Conservation (phyloP, 1,140 invertebrate genomes). For the Monomorium pharaonis region DNA sequence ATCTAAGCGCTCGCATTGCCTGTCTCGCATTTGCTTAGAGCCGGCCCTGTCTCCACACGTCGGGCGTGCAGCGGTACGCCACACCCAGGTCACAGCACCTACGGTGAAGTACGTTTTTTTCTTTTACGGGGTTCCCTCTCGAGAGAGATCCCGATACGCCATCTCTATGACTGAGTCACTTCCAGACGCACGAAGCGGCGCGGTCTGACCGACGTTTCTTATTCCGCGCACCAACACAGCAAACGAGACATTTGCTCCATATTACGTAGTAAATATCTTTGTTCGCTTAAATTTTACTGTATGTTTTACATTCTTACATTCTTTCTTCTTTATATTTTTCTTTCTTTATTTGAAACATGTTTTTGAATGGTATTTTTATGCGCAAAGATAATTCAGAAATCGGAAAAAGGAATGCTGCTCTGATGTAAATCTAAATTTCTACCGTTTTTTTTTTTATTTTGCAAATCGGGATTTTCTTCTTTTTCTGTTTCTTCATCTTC, state of each 20-base stretch:
- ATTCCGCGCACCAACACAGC: background rate
- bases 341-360: background rate
- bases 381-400: background rate
- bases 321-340: background rate
- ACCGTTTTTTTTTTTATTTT: background rate
- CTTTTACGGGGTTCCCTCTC: slow-evolving; percentile 16
- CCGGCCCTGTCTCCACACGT: slow-evolving; percentile 57
- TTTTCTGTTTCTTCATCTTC: background rate
- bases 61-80: slow-evolving; percentile 39
- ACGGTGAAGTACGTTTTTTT: slow-evolving; percentile 40
- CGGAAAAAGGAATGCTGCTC: background rate
- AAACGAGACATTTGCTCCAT: background rate
- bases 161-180: slow-evolving; percentile 47
- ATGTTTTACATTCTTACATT: background rate
- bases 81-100: slow-evolving; percentile 62
- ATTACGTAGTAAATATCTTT: background rate
- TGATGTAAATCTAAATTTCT: background rate
- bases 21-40: slow-evolving; percentile 43
- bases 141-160: slow-evolving; percentile 50
- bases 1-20: slow-evolving; percentile 37
- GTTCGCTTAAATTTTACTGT: too few relatives aligned
- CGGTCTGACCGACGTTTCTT: background rate
- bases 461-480: background rate
- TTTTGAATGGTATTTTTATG: background rate
- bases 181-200: slow-evolving; percentile 22